phyloP scores from a whole-genome alignment of 1,140 invertebrate genomes.

The Lamellibrachia luymesi region DNA sequence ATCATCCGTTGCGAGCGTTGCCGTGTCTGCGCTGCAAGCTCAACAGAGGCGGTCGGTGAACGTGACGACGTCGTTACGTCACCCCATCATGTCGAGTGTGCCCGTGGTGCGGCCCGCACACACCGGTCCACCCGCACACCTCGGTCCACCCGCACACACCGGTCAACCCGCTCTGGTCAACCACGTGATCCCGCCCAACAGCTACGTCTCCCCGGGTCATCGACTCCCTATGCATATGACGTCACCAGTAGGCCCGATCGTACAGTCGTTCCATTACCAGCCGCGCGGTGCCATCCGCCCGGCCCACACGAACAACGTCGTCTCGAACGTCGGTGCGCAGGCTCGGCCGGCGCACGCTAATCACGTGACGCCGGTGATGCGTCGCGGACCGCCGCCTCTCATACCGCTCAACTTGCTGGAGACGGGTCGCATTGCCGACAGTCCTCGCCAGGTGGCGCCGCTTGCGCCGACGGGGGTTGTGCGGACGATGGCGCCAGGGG shows the following conservation, averaged over 20 bases:
- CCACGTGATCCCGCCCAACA: background rate
- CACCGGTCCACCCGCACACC: background rate
- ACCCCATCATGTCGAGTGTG: background rate
- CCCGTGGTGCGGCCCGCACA: background rate
- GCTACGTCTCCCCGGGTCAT: background rate
- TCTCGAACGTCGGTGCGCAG: background rate
- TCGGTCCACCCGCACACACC: background rate
- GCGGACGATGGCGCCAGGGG: background rate
- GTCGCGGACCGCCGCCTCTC: background rate
- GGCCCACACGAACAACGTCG: background rate
- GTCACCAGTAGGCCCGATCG: too few species aligned
- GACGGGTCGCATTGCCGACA: background rate
- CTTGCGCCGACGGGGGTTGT: background rate
- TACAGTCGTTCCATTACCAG: background rate
- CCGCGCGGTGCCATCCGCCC: background rate
- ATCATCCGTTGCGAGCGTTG: too few species aligned
- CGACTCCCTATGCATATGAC: background rate
- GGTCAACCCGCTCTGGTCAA: background rate
- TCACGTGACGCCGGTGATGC: background rate
- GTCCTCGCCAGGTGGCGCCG: too few species aligned
- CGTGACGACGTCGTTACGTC: background rate
- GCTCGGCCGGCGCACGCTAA: background rate
- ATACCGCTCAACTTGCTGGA: background rate
- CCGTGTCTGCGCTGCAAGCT: background rate
- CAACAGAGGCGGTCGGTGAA: background rate